A percentile compares a stretch with the other conserved stretches of the same genome.
phyloP scores from a whole-genome alignment of 2,888 invertebrate species.

The Agonopterix heracliana region DNA sequence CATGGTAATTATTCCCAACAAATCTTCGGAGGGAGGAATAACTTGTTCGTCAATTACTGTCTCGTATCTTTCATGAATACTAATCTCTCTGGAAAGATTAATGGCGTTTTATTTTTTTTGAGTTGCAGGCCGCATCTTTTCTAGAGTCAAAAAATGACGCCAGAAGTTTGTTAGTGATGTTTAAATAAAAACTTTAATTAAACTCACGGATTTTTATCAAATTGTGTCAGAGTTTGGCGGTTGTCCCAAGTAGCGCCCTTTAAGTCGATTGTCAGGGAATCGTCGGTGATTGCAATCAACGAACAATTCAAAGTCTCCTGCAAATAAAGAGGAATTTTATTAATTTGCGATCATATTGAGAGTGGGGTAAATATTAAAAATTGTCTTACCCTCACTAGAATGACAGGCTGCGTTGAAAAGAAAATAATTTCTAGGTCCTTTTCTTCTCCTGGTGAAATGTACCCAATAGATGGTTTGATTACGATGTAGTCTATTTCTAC shows the following conservation, averaged over 20 bases:
- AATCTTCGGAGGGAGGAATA: conserved; percentile 24
- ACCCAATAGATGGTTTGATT: conserved; percentile 58
- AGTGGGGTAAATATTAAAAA: background rate
- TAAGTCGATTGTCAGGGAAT: conserved; percentile 43
- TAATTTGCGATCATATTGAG: background rate
- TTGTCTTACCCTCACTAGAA: conserved; percentile 37
- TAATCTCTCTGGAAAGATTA: conserved; percentile 33
- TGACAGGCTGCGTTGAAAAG: conserved; percentile 42
- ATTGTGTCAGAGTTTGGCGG: conserved; percentile 56
- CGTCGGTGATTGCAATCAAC: conserved; percentile 47
- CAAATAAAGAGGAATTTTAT: conserved; percentile 12
- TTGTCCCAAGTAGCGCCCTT: conserved; percentile 64
- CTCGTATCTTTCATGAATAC: conserved; percentile 48
- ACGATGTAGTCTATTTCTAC: conserved; percentile 39
- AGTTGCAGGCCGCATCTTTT: no score
- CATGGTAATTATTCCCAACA: conserved; percentile 45
- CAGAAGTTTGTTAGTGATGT: no score
- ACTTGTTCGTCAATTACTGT: conserved; percentile 40
- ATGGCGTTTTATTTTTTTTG: no score
- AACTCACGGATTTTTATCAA: conserved; percentile 46
- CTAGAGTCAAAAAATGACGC: background rate
- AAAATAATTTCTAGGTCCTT: conserved; percentile 65
- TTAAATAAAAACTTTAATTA: background rate
- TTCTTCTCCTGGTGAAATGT: conserved; percentile 66
- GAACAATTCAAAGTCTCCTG: conserved; percentile 47